Percentiles rank a stretch among this genome's conserved stretches.
Evolutionary conservation across 2,797 vertebrate genomes (phyloP).

Genomic region (Tragopan temminckii): DNA sequence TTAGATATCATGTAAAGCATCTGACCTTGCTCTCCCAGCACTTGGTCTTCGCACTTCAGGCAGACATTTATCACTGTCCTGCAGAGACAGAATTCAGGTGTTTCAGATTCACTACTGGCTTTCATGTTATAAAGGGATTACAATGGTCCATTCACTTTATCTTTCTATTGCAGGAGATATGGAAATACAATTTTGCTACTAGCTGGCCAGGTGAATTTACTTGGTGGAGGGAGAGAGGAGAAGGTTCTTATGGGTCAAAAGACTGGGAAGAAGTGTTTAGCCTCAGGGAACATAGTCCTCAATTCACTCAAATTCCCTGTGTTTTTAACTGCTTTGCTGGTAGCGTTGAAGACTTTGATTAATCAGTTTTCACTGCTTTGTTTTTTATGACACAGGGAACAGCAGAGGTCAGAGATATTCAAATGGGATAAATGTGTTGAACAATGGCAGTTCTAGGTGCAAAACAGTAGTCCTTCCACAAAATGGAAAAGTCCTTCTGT

Average conservation of each 20-base stretch:
- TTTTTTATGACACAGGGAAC: slow-evolving; percentile 66
- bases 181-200: not conserved
- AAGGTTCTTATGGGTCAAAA: not conserved
- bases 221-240: not conserved
- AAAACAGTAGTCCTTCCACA: slow-evolving; percentile 54
- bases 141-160: slow-evolving; percentile 24
- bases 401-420: slow-evolving; percentile 74
- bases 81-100: slow-evolving; percentile 79
- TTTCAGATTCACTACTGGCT: slow-evolving; percentile 53
- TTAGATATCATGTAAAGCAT: slow-evolving; percentile 81
- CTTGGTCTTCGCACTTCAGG: slow-evolving; percentile 82
- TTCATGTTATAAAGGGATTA: slow-evolving; percentile 38
- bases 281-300: not conserved
- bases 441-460: slow-evolving; percentile 31
- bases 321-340: slow-evolving; percentile 29
- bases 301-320: slow-evolving; percentile 13
- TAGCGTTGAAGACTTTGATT: slow-evolving; percentile 38
- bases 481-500: slow-evolving; percentile 6
- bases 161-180: not conserved
- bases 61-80: slow-evolving; percentile 78
- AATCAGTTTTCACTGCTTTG: slow-evolving; percentile 52
- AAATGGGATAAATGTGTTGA: slow-evolving; percentile 45
- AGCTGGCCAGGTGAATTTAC: slow-evolving; percentile 40
- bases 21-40: slow-evolving; percentile 80
- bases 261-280: not conserved